Evolutionary conservation across 2,888 invertebrate species (phyloP).

Genomic region (Trichopoda pennipes): DNA sequence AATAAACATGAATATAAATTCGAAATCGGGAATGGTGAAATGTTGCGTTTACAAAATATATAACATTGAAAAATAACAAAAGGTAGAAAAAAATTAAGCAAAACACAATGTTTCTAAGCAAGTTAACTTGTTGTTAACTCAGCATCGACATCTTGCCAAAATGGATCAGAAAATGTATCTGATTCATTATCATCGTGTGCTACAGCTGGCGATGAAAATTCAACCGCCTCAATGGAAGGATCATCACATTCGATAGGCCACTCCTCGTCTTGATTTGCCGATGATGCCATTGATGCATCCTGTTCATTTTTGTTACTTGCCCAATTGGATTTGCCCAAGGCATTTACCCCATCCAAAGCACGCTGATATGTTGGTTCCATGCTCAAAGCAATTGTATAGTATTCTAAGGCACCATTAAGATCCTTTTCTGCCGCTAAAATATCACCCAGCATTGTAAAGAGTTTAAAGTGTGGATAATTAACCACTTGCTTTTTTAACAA

Average conservation of each 20-base stretch:
- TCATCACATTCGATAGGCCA: conserved; percentile 78
- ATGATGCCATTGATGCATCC: conserved; percentile 71
- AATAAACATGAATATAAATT: too few relatives aligned
- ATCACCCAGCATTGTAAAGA: conserved; percentile 78
- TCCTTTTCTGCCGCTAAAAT: conserved; percentile 76
- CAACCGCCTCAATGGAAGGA: conserved; percentile 76
- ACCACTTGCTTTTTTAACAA: conserved; percentile 85
- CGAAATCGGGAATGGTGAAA: too few relatives aligned
- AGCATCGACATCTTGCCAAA: conserved; percentile 85
- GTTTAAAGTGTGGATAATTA: conserved; percentile 76
- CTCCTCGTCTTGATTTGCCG: conserved; percentile 75
- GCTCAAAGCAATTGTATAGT: conserved; percentile 78
- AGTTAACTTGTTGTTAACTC: conserved; percentile 80
- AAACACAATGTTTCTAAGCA: too few relatives aligned
- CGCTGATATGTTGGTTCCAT: conserved; percentile 78
- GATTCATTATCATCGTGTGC: conserved; percentile 81
- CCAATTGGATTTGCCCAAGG: conserved; percentile 74
- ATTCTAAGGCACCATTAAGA: conserved; percentile 77
- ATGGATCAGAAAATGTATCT: conserved; percentile 82
- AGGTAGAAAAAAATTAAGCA: too few relatives aligned
- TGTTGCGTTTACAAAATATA: too few relatives aligned
- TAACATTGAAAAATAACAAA: too few relatives aligned
- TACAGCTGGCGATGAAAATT: conserved; percentile 78
- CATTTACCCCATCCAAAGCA: conserved; percentile 78
- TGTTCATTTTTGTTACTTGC: conserved; percentile 67